These are phyloP conservation scores for Arvicanthis niloticus DNA, from an alignment of 2,113 vertebrate genomes.

Conservation along the genomic window DNA sequence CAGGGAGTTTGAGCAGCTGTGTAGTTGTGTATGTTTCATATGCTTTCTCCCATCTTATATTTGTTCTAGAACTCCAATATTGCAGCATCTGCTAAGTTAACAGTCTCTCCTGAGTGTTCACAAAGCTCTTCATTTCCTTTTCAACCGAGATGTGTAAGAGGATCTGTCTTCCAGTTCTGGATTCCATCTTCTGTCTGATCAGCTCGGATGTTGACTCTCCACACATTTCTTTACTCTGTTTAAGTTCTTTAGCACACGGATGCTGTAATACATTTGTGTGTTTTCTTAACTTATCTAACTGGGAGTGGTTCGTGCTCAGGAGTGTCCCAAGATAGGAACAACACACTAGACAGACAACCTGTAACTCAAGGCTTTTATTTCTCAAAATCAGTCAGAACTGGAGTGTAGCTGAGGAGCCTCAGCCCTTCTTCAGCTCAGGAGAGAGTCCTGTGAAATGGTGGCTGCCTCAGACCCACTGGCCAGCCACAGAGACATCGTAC, in stretches of 20 bases:
- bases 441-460: neutral
- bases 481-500: accelerated
- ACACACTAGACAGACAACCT: neutral
- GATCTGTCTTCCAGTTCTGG: neutral
- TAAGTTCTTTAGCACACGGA: neutral
- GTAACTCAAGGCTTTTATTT: neutral
- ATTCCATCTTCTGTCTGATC: neutral
- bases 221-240: neutral
- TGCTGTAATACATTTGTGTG: neutral
- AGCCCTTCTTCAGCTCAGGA: neutral
- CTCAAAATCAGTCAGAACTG: neutral
- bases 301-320: neutral
- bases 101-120: neutral
- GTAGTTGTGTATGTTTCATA: neutral
- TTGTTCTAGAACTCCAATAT: neutral
- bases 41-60: neutral
- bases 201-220: no score
- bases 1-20: neutral
- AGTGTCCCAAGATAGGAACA: neutral
- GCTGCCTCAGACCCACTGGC: neutral
- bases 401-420: neutral
- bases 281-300: neutral
- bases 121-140: neutral
- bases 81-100: neutral
- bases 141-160: neutral